phyloP scores from a whole-genome alignment of 2,797 vertebrate species.

The Phoebastria nigripes region DNA sequence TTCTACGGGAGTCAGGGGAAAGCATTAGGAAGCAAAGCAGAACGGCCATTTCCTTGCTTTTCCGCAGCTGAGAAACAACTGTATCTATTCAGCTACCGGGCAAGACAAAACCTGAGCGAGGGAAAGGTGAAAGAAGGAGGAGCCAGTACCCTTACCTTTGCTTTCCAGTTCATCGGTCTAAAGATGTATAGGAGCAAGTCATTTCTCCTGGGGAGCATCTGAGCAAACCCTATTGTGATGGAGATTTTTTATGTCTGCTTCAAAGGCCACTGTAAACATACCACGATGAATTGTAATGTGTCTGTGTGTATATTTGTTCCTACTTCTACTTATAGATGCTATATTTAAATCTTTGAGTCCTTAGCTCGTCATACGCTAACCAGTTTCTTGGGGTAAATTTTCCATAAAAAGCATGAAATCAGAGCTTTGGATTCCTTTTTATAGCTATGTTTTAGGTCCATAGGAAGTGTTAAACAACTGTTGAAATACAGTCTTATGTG shows the following conservation, averaged over 20 bases:
- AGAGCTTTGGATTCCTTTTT: conserved; percentile 4
- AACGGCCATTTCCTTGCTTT: background rate
- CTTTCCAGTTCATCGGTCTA: background rate
- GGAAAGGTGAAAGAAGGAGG: background rate
- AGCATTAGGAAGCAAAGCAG: background rate
- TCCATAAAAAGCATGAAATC: background rate
- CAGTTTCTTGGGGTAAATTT: background rate
- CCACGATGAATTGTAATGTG: background rate
- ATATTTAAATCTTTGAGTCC: background rate
- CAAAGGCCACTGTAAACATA: background rate
- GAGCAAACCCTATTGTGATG: background rate
- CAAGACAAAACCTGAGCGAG: background rate
- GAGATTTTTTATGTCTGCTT: background rate
- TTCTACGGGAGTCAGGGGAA: background rate
- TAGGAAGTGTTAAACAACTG: conserved; percentile 32
- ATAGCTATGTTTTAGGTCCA: conserved; percentile 16
- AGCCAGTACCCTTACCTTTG: background rate
- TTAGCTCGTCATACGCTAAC: background rate
- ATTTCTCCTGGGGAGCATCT: background rate
- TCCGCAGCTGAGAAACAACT: background rate
- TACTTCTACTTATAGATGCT: background rate
- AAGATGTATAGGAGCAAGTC: background rate
- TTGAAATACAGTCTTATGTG: background rate
- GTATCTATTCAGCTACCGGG: background rate
- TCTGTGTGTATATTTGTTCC: background rate